Evolutionary conservation across 2,888 invertebrate genomes (phyloP).

Genomic region (Tubulanus polymorphus): DNA sequence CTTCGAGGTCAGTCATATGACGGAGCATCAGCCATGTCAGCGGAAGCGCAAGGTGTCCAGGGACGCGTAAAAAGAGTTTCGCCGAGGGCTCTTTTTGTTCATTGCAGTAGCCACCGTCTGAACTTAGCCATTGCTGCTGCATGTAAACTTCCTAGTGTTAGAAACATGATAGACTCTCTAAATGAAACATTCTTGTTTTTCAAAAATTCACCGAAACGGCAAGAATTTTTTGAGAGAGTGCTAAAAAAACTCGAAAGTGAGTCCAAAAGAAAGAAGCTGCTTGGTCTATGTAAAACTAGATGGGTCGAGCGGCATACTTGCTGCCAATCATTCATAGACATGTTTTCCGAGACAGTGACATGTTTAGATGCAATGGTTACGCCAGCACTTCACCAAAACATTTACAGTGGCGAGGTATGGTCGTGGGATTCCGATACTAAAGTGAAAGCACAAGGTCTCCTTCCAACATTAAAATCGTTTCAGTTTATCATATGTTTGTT

Average conservation of each 20-base stretch:
- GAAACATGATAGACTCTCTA: slow-evolving; percentile 18
- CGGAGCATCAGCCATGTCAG: slow-evolving; percentile 16
- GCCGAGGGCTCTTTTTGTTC: slow-evolving; percentile 19
- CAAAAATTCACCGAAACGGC: slow-evolving; percentile 10
- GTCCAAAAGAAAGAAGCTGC: background rate
- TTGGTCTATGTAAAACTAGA: slow-evolving; percentile 11
- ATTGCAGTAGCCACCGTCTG: slow-evolving; percentile 19
- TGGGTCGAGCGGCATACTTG: slow-evolving; percentile 11
- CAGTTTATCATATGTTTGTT: background rate
- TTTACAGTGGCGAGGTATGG: background rate
- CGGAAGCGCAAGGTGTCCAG: slow-evolving; percentile 14
- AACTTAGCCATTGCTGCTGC: slow-evolving; percentile 16
- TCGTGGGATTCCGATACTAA: background rate
- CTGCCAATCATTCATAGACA: background rate
- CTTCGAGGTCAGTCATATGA: slow-evolving; percentile 19
- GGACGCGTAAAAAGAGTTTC: slow-evolving; percentile 10
- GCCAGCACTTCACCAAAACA: background rate
- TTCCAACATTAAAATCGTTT: background rate
- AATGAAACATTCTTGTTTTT: slow-evolving; percentile 7
- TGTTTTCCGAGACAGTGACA: too few species aligned
- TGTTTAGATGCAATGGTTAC: background rate
- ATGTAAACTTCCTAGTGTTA: slow-evolving; percentile 15
- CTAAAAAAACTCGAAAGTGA: background rate
- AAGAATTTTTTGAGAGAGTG: slow-evolving; percentile 10
- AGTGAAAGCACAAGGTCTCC: background rate